A percentile compares a stretch with the other conserved stretches of the same genome.
Evolutionary conservation across 2,888 invertebrate species (phyloP).

Genomic region (Buathra laborator): DNA sequence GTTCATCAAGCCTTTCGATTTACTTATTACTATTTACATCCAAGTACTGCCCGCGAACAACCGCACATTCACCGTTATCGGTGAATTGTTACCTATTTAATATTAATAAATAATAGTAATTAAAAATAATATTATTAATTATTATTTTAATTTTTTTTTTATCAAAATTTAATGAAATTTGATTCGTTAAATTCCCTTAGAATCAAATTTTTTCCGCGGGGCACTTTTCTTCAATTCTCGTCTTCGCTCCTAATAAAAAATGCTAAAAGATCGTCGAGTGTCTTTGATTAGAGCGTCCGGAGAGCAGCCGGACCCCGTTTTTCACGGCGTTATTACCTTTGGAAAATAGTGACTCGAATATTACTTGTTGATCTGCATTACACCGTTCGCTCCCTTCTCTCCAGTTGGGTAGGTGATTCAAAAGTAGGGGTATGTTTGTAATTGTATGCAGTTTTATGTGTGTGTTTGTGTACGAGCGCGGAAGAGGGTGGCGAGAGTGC

Average conservation of each 20-base stretch:
- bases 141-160: no score
- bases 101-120: no score
- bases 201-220: no score
- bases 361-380: slow-evolving; percentile 22
- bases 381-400: not conserved
- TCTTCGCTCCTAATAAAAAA: not conserved
- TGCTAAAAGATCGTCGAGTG: not conserved
- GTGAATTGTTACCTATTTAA: no score
- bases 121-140: no score
- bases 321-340: not conserved
- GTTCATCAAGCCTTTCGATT: slow-evolving; percentile 52
- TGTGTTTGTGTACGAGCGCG: not conserved
- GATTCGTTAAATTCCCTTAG: no score
- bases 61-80: no score
- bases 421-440: not conserved
- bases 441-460: slow-evolving; percentile 22
- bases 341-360: slow-evolving; percentile 1
- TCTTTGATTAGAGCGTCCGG: not conserved
- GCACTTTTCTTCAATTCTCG: not conserved
- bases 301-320: not conserved
- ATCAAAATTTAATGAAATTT: no score
- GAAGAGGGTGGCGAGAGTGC: slow-evolving; percentile 26
- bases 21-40: no score
- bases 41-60: no score
- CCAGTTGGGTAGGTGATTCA: slow-evolving; percentile 18